Evolutionary conservation across 2,797 vertebrate species (phyloP).

Genomic region (Hoplostethus mediterraneus): DNA sequence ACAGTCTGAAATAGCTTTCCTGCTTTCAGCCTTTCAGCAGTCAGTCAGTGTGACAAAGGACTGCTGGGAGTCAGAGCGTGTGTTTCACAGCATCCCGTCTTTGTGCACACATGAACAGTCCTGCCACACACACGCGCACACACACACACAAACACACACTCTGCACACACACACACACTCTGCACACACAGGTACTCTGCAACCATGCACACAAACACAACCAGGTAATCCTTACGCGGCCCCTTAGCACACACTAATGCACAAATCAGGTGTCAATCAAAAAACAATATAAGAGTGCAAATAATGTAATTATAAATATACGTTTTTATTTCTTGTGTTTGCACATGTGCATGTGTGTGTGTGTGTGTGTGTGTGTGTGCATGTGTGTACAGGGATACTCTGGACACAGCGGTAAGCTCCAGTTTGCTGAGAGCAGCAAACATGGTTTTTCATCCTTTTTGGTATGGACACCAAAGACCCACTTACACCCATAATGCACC

Average conservation of each 20-base stretch:
- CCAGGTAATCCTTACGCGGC: slow-evolving; percentile 47
- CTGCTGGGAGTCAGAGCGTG: slow-evolving; percentile 70
- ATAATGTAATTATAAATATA: no score
- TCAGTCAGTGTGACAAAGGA: slow-evolving; percentile 77
- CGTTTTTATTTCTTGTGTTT: slow-evolving; percentile 11
- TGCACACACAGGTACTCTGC: background rate
- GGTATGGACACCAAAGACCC: slow-evolving; percentile 55
- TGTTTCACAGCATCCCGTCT: slow-evolving; percentile 52
- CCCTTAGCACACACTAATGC: slow-evolving; percentile 26
- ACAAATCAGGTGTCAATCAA: slow-evolving; percentile 55
- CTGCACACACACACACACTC: background rate
- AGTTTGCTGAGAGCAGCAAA: slow-evolving; percentile 68
- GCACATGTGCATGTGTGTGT: slow-evolving; percentile 10
- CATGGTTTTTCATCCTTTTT: slow-evolving; percentile 62
- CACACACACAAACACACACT: slow-evolving; percentile 5
- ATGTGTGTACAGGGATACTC: slow-evolving; percentile 33
- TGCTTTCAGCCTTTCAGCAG: slow-evolving; percentile 71
- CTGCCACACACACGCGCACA: slow-evolving; percentile 6
- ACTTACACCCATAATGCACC: slow-evolving; percentile 61
- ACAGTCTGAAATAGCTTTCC: slow-evolving; percentile 70
- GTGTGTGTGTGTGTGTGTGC: slow-evolving; percentile 23
- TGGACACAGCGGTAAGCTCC: slow-evolving; percentile 60
- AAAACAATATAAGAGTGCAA: background rate
- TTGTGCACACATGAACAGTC: slow-evolving; percentile 10
- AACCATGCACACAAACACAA: slow-evolving; percentile 50